A percentile compares a stretch with the other conserved stretches of the same genome.
Evolutionary conservation across 1,140 invertebrate species (phyloP).

Genomic region (Notospermus geniculatus): DNA sequence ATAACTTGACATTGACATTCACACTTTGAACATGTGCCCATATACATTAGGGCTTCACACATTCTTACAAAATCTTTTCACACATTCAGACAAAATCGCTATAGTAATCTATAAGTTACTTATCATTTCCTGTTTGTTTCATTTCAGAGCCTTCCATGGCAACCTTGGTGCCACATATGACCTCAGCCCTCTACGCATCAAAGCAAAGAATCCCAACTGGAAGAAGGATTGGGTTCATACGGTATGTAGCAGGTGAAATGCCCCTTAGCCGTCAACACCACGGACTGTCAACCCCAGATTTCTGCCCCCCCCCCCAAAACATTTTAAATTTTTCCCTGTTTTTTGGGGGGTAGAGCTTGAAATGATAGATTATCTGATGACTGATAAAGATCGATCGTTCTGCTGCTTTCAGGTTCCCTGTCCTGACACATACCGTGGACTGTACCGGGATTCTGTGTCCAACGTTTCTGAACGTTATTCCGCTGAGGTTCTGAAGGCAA

Average conservation of each 20-base stretch:
- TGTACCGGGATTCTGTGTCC: background rate
- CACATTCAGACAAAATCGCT: too few species aligned
- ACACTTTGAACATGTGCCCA: too few species aligned
- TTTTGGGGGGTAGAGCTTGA: too few species aligned
- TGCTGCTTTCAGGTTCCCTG: background rate
- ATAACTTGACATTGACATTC: too few species aligned
- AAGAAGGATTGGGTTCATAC: slow-evolving; percentile 82
- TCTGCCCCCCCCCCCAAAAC: too few species aligned
- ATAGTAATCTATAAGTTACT: too few species aligned
- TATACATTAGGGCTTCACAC: too few species aligned
- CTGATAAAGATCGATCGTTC: background rate
- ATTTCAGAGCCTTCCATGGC: slow-evolving; percentile 90
- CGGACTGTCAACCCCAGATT: too few species aligned
- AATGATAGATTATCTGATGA: background rate
- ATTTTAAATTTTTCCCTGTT: too few species aligned
- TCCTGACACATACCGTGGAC: slow-evolving; percentile 6
- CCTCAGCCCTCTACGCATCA: slow-evolving; percentile 96
- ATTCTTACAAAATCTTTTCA: too few species aligned
- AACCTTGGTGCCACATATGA: slow-evolving; percentile 90
- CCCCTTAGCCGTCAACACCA: too few species aligned
- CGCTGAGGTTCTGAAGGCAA: background rate
- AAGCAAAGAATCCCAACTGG: slow-evolving; percentile 69
- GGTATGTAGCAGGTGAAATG: slow-evolving; percentile 62
- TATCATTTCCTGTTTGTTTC: too few species aligned
- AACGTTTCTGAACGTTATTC: background rate